Percentiles rank a stretch among this genome's conserved stretches.
These are phyloP conservation scores for Drosophila setosimentum DNA, from an alignment of 2,888 invertebrate species.

Conservation along the genomic window DNA sequence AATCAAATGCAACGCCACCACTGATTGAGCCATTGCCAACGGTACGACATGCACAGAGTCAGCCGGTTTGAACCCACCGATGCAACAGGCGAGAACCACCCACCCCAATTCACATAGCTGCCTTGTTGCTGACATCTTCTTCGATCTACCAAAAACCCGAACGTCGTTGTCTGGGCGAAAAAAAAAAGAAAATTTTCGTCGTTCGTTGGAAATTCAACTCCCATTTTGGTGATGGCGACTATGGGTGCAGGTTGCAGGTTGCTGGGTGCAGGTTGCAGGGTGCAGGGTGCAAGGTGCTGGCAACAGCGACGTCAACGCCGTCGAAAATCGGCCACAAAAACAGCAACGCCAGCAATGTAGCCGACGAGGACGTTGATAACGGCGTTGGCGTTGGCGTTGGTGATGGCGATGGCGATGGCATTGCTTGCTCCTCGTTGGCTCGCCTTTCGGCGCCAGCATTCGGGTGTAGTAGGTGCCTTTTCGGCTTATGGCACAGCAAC, in stretches of 20 bases:
- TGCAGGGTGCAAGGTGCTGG: neutral
- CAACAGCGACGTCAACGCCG: slow-evolving; percentile 43
- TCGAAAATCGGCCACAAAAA: slow-evolving; percentile 82
- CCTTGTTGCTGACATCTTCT: slow-evolving; percentile 53
- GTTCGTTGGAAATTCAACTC: slow-evolving; percentile 69
- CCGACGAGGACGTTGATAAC: slow-evolving; percentile 35
- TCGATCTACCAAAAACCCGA: slow-evolving; percentile 73
- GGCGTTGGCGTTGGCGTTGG: slow-evolving; percentile 32
- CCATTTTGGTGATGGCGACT: slow-evolving; percentile 31
- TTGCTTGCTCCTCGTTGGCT: slow-evolving; percentile 75
- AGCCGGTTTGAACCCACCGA: slow-evolving; percentile 38
- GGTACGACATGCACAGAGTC: slow-evolving; percentile 19
- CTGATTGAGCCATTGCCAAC: slow-evolving; percentile 75
- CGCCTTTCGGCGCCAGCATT: slow-evolving; percentile 64
- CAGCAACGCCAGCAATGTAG: slow-evolving; percentile 50
- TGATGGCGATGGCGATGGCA: slow-evolving; percentile 31
- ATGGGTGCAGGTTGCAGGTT: neutral
- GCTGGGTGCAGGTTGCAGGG: no score
- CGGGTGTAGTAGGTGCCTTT: slow-evolving; percentile 66
- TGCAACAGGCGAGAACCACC: slow-evolving; percentile 59
- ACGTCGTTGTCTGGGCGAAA: slow-evolving; percentile 41
- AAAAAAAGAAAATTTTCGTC: slow-evolving; percentile 64
- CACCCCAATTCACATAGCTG: slow-evolving; percentile 5
- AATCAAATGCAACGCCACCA: slow-evolving; percentile 75
- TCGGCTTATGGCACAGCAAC: slow-evolving; percentile 62